Evolutionary conservation across 2,113 vertebrate genomes (phyloP).

Genomic region (Pygoscelis antarcticus): DNA sequence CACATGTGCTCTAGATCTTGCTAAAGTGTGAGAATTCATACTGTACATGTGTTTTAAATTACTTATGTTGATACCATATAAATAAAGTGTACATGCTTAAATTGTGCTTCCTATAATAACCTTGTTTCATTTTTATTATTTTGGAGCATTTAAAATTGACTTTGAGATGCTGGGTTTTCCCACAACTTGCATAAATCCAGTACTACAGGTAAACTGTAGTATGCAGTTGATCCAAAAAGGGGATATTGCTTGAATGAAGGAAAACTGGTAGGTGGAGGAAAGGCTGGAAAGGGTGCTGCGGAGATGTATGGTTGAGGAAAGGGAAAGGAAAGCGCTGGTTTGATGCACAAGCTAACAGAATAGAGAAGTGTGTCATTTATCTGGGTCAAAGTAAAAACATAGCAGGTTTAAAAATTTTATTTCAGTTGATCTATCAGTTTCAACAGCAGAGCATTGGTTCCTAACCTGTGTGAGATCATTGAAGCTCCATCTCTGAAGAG

Average conservation of each 20-base stretch:
- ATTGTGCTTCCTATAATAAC: not conserved
- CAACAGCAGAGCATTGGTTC: not conserved
- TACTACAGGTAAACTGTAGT: not conserved
- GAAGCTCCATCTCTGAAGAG: not conserved
- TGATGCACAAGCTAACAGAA: not conserved
- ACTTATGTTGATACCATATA: not conserved
- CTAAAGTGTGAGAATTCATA: not conserved
- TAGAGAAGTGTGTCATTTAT: not conserved
- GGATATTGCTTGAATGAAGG: not conserved
- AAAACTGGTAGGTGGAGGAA: not conserved
- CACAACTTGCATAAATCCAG: not conserved
- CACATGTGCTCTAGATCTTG: not conserved
- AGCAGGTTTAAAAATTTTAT: not conserved
- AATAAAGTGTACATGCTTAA: not conserved
- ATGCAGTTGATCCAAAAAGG: not conserved
- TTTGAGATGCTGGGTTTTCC: not conserved
- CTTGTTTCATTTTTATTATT: not conserved
- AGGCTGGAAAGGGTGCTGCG: not conserved
- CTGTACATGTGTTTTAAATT: not conserved
- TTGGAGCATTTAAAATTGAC: not conserved
- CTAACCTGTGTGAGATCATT: not conserved
- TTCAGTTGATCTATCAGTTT: not conserved
- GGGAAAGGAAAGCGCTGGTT: not conserved
- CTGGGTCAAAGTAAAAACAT: not conserved
- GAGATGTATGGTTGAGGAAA: not conserved